Base-by-base conservation (phyloP, 2,888 invertebrate genomes). In the Pycnomerus fuliginosus region DNA sequence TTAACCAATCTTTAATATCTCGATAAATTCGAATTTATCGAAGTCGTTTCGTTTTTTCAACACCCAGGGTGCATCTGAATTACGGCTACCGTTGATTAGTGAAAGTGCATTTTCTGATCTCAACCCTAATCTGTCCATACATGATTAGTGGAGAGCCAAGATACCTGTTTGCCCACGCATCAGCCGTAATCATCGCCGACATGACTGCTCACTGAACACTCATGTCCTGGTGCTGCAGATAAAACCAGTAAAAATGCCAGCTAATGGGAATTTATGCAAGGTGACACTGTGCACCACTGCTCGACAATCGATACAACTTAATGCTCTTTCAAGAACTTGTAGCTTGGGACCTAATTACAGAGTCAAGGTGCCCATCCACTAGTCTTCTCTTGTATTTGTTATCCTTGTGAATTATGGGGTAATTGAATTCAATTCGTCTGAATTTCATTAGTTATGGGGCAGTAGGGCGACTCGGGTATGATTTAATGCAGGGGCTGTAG, bases 171-270 rank as follows among this genome's bases (percentile, higher is more conserved):
- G 55, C 58, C 48, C 54, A 54, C 48, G 39, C 39, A 44, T 38
- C 38, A 27, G 34, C 38, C 47, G 27, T 44, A 25, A 38, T 48
- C 46, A 56, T 52, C 58, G 53, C 56, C 57, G 62, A 67, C 68
- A 68, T 62, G 66, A 61, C 61, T 67, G 67, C 62, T 67, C 68
- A 67, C 51, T 67, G 68, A 67, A 61, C 64, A 66, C 60, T 61
- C 67, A 64, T 65, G 68, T 66, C 53, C 56, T 57, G 60, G 58
- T 58, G 58, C 53, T 53, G 54, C 51, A 48, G 40, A 45, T 56
- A 64, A 62, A 20, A 66, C 66, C 63, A 66, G 67, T 52, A 54
- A 61, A 60, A 59, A 56, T 49, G 57, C 52, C 54, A 45, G 40
- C 47, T 48, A 36, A 36, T 46, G 67, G 64, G 64, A 64, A 66